These are phyloP conservation scores for Phycodurus eques DNA, from an alignment of 2,113 vertebrate genomes.

Conservation along the genomic window DNA sequence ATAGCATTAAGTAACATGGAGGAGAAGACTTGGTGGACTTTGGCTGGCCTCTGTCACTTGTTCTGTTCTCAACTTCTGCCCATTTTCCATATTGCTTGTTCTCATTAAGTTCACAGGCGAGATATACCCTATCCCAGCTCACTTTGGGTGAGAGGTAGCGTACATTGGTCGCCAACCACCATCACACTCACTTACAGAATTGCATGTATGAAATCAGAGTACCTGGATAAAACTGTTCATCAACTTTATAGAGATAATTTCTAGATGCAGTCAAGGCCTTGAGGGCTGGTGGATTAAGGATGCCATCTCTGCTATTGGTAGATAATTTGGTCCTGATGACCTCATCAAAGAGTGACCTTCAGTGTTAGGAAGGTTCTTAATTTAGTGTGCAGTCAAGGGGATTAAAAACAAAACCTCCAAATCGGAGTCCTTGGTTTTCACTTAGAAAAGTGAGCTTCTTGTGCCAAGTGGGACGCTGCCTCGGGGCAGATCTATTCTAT, in stretches of 20 bases:
- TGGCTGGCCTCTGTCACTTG: too few species aligned
- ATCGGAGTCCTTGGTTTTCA: not conserved
- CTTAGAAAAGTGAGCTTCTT: not conserved
- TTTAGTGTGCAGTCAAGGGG: too few species aligned
- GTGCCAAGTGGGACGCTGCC: not conserved
- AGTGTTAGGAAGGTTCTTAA: not conserved
- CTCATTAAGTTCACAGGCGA: too few species aligned
- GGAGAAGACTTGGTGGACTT: too few species aligned
- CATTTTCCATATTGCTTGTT: too few species aligned
- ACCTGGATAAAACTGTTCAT: too few species aligned
- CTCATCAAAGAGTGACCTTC: not conserved
- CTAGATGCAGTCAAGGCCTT: not conserved
- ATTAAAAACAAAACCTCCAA: not conserved
- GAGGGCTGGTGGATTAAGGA: not conserved
- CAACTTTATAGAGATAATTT: not conserved
- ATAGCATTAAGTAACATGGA: too few species aligned
- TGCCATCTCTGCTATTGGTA: not conserved
- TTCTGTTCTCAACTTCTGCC: too few species aligned
- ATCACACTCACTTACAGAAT: not conserved
- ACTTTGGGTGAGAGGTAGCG: too few species aligned
- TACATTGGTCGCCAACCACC: too few species aligned
- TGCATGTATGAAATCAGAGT: not conserved
- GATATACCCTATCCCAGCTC: too few species aligned
- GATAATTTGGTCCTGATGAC: not conserved
- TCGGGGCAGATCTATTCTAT: not conserved